Percentiles rank a stretch among this genome's conserved stretches.
Conservation (phyloP, 2,797 vertebrate species). For the Sebastes vulpes region DNA sequence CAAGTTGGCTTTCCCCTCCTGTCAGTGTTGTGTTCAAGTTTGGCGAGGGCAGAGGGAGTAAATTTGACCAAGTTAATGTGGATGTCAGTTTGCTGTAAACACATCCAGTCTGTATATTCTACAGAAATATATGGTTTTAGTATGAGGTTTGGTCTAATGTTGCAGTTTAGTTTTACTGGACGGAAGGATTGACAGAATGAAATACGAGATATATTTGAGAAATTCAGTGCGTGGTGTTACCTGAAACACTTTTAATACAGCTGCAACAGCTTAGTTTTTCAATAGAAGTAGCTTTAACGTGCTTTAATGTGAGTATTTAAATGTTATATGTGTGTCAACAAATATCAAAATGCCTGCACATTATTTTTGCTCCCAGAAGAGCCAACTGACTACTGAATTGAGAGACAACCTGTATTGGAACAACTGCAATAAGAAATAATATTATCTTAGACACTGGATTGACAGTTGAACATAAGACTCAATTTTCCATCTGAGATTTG, state of each 20-base stretch:
- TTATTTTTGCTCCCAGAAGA: neutral
- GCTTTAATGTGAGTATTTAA: neutral
- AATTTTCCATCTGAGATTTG: slow-evolving; percentile 50
- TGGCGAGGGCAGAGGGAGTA: slow-evolving; percentile 53
- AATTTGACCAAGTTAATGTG: slow-evolving; percentile 74
- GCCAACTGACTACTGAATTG: slow-evolving; percentile 12
- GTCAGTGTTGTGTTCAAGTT: slow-evolving; percentile 69
- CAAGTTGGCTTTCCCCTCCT: slow-evolving; percentile 72
- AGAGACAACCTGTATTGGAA: slow-evolving; percentile 15
- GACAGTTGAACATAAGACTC: slow-evolving; percentile 39
- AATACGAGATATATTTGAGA: slow-evolving; percentile 39
- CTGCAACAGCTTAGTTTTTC: neutral
- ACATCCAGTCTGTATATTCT: slow-evolving; percentile 73
- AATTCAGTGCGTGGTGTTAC: slow-evolving; percentile 19
- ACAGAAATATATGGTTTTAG: slow-evolving; percentile 57
- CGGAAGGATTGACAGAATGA: slow-evolving; percentile 59
- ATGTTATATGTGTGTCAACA: neutral
- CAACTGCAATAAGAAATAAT: slow-evolving; percentile 34
- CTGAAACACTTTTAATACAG: slow-evolving; percentile 10
- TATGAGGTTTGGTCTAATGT: slow-evolving; percentile 63
- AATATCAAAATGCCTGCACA: neutral
- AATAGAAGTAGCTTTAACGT: neutral
- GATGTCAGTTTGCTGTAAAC: slow-evolving; percentile 84
- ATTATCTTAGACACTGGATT: slow-evolving; percentile 26
- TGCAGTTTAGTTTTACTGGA: slow-evolving; percentile 65